These are phyloP conservation scores for Anoplophora glabripennis DNA, from an alignment of 1,140 invertebrate species.

Conservation along the genomic window DNA sequence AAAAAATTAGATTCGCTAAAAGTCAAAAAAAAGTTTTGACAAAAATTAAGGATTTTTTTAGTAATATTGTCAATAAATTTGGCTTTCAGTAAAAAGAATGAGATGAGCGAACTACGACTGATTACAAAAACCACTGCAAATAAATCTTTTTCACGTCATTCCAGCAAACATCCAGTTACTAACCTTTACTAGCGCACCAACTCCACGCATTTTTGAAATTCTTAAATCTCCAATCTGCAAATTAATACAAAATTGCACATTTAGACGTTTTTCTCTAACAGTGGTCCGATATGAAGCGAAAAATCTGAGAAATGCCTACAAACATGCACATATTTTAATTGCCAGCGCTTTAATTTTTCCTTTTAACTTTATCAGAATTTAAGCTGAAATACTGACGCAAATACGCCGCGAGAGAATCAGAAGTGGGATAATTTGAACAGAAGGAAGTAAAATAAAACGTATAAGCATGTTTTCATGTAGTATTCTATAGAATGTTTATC, in stretches of 20 bases:
- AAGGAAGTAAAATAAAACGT: slow-evolving; percentile 1
- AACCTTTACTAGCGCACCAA: slow-evolving; percentile 10
- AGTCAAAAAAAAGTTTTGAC: too few species aligned
- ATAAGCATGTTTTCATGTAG: background rate
- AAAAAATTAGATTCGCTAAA: too few species aligned
- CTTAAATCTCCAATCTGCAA: slow-evolving; percentile 12
- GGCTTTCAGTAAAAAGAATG: too few species aligned
- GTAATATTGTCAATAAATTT: too few species aligned
- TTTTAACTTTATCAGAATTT: too few species aligned
- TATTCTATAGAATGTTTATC: slow-evolving; percentile 33
- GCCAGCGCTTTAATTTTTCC: too few species aligned
- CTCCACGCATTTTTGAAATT: slow-evolving; percentile 5
- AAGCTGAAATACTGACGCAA: too few species aligned
- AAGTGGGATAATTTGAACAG: background rate
- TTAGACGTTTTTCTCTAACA: background rate
- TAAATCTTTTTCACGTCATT: slow-evolving; percentile 30
- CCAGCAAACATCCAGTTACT: slow-evolving; percentile 13
- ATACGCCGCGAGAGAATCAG: too few species aligned
- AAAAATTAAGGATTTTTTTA: too few species aligned
- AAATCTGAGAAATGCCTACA: too few species aligned
- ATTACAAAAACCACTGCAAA: background rate
- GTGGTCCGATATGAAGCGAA: background rate
- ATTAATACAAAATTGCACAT: slow-evolving; percentile 1
- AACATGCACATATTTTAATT: too few species aligned
- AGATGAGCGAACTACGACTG: too few species aligned